phyloP scores from a whole-genome alignment of 2,113 vertebrate genomes.

The Bujurquina vittata region DNA sequence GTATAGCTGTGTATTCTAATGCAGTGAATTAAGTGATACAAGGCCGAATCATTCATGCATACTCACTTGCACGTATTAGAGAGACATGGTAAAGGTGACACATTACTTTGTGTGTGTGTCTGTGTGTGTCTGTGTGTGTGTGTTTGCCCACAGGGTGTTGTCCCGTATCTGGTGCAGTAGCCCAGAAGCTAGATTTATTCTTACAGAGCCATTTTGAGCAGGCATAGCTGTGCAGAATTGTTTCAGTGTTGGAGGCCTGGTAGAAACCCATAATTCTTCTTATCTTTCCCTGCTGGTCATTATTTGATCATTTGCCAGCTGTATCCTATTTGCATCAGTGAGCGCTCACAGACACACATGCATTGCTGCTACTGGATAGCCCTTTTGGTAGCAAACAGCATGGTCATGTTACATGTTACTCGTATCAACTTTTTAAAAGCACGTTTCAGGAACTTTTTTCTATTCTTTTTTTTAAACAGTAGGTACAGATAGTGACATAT shows the following conservation, averaged over 20 bases:
- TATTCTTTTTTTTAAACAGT: not conserved
- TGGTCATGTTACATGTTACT: not conserved
- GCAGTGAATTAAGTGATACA: conserved; percentile 7
- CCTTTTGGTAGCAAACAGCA: not conserved
- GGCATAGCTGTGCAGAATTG: conserved; percentile 28
- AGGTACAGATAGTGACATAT: not conserved
- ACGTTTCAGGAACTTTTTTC: not conserved
- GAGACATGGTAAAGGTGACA: not conserved
- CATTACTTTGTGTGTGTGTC: conserved; percentile 25
- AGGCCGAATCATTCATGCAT: not conserved
- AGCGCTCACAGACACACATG: not conserved
- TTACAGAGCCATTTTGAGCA: conserved; percentile 46
- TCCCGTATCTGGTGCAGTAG: conserved; percentile 36
- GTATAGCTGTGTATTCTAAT: not conserved
- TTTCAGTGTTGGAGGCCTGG: conserved; percentile 37
- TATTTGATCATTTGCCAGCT: conserved; percentile 47
- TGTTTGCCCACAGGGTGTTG: conserved; percentile 39
- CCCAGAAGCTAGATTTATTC: conserved; percentile 54
- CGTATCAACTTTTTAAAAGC: not conserved
- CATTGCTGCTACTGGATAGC: not conserved
- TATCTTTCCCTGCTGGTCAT: conserved; percentile 38
- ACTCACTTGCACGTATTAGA: not conserved
- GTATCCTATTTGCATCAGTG: conserved; percentile 28
- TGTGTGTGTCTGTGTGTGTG: conserved; percentile 30
- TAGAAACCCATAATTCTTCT: conserved; percentile 36